These are phyloP conservation scores for Sarcophaga peregrina DNA, from an alignment of 1,140 invertebrate genomes.

Conservation along the genomic window DNA sequence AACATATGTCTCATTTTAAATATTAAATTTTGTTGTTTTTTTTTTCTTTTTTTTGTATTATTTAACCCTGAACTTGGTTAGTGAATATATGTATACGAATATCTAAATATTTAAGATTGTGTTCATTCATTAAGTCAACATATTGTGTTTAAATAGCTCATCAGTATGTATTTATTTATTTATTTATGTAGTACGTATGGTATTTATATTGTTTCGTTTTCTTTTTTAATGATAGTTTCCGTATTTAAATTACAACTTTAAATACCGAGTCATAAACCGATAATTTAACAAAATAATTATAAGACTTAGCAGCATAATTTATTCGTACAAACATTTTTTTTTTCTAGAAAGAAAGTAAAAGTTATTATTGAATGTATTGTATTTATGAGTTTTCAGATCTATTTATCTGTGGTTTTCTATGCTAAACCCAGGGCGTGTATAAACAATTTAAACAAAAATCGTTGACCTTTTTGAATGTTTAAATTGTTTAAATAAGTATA, in stretches of 20 bases:
- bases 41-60: background rate
- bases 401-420: background rate
- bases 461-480: background rate
- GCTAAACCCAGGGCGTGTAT: background rate
- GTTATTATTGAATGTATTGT: background rate
- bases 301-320: background rate
- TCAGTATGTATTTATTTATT: background rate
- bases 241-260: conserved; percentile 17
- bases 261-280: background rate
- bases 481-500: too few relatives aligned
- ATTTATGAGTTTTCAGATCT: background rate
- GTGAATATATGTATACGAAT: background rate
- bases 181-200: too few relatives aligned
- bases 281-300: background rate
- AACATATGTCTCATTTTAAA: conserved; percentile 19
- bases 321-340: background rate
- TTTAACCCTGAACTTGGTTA: conserved; percentile 36
- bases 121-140: conserved; percentile 21
- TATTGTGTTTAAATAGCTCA: background rate
- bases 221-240: conserved; percentile 1
- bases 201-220: background rate
- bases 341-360: background rate
- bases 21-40: background rate
- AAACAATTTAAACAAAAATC: background rate
- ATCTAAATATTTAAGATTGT: background rate